Percentiles rank a stretch among this genome's conserved stretches.
Conservation (phyloP, 2,113 vertebrate species). For the Ammospiza nelsoni region DNA sequence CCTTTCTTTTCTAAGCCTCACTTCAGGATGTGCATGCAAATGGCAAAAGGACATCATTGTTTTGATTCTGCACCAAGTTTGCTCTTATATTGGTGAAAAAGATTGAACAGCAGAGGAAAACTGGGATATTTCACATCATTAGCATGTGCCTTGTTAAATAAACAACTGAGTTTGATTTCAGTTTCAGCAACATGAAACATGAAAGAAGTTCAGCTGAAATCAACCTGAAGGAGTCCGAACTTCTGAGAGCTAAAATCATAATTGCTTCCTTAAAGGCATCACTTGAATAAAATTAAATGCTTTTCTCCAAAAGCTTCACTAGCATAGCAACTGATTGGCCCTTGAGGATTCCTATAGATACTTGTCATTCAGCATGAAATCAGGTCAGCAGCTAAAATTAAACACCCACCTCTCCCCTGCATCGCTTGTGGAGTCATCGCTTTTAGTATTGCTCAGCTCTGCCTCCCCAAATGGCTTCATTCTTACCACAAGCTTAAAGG, state of each 20-base stretch:
- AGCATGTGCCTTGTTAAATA: background rate
- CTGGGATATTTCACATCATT: background rate
- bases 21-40: background rate
- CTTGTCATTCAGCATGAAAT: constrained; percentile 75
- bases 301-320: constrained; percentile 58
- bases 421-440: constrained; percentile 45
- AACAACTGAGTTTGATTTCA: background rate
- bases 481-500: constrained; percentile 45
- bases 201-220: constrained; percentile 7
- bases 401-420: constrained; percentile 55
- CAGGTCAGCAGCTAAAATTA: constrained; percentile 81
- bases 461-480: constrained; percentile 33
- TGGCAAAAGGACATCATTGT: background rate
- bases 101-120: background rate
- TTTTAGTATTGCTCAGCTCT: constrained; percentile 54
- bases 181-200: background rate
- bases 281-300: constrained; percentile 62
- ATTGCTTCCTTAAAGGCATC: constrained; percentile 66
- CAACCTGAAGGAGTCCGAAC: constrained; percentile 49
- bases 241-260: constrained; percentile 52
- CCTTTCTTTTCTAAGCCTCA: background rate
- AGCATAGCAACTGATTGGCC: constrained; percentile 66
- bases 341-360: constrained; percentile 63
- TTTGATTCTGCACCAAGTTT: background rate
- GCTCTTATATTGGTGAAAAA: background rate